These are phyloP conservation scores for Cephus pygmeus DNA, from an alignment of 2,888 invertebrate species.

Conservation along the genomic window DNA sequence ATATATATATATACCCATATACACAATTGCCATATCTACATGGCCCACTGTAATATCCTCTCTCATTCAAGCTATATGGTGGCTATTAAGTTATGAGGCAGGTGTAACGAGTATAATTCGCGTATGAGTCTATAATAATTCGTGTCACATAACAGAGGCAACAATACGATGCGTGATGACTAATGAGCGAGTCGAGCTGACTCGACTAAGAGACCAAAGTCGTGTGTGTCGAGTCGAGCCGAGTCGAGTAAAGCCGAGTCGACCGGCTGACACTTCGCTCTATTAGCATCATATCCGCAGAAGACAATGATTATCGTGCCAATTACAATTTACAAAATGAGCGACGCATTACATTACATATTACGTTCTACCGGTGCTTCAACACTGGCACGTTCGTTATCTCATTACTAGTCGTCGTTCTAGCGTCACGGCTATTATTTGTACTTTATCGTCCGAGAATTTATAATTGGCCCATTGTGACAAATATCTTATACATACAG, in stretches of 20 bases:
- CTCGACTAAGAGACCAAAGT: background rate
- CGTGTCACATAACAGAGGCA: constrained; percentile 7
- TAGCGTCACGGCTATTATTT: constrained; percentile 12
- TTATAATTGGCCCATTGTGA: constrained; percentile 13
- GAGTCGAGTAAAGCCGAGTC: background rate
- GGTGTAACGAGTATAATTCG: constrained; percentile 6
- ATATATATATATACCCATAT: background rate
- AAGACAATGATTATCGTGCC: constrained; percentile 7
- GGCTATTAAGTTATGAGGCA: background rate
- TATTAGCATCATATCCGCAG: constrained; percentile 22
- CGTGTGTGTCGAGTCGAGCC: background rate
- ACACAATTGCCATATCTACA: background rate
- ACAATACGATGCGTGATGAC: constrained; percentile 17
- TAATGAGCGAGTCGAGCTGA: constrained; percentile 15
- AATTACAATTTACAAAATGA: constrained; percentile 20
- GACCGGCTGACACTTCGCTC: constrained; percentile 16
- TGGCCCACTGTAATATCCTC: background rate
- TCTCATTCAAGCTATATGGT: background rate
- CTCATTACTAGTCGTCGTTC: constrained; percentile 4
- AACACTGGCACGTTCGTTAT: background rate
- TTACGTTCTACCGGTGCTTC: background rate
- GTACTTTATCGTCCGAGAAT: constrained; percentile 22
- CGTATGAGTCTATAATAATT: constrained; percentile 2
- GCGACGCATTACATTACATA: constrained; percentile 3
- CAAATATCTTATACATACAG: background rate